phyloP scores from a whole-genome alignment of 2,113 vertebrate genomes.

The Myanophis thanlyinensis region DNA sequence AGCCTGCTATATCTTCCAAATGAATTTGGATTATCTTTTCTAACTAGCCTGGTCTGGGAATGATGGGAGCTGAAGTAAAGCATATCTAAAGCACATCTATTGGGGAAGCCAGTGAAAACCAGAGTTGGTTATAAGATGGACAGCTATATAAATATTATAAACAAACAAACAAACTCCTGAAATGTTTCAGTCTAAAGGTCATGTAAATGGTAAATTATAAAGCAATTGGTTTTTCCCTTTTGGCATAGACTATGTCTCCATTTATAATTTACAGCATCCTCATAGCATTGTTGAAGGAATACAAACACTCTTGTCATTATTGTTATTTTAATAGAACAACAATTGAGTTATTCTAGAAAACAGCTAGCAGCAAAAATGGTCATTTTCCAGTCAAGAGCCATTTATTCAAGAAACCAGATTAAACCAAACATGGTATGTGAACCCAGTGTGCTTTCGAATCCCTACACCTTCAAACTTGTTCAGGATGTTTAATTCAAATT shows the following conservation, averaged over 20 bases:
- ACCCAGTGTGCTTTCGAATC: background rate
- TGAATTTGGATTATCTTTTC: background rate
- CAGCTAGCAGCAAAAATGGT: background rate
- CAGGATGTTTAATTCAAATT: background rate
- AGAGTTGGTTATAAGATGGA: background rate
- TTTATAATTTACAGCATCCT: background rate
- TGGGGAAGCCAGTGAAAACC: background rate
- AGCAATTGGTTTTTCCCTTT: background rate
- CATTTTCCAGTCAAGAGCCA: background rate
- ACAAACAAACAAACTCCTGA: background rate
- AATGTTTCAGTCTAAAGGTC: background rate
- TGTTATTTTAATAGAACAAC: background rate
- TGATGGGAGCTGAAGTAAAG: background rate
- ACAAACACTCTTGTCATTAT: background rate
- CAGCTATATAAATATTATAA: background rate
- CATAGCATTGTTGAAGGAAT: background rate
- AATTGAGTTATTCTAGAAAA: background rate
- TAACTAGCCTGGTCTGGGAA: background rate
- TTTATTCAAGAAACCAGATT: background rate
- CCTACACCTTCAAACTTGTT: background rate
- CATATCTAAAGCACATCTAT: background rate
- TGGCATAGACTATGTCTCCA: background rate
- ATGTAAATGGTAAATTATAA: background rate
- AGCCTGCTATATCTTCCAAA: background rate
- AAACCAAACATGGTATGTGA: background rate